phyloP scores from a whole-genome alignment of 2,888 invertebrate species.

The Acutogordius australiensis region DNA sequence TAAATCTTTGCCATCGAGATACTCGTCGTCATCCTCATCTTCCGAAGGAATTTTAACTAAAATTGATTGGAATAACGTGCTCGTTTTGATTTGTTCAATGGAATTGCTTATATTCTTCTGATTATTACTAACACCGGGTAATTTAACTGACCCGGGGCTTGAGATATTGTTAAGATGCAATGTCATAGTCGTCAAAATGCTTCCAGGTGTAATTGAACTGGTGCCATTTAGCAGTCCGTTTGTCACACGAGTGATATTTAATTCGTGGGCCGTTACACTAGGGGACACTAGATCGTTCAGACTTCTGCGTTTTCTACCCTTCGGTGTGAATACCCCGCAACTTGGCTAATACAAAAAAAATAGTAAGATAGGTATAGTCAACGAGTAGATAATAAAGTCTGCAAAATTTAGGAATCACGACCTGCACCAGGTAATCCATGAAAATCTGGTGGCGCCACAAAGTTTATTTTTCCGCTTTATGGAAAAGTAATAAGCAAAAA shows the following conservation, averaged over 20 bases:
- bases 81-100: background rate
- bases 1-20: background rate
- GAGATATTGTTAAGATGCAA: too few species aligned
- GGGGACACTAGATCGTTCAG: background rate
- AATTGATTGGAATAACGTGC: slow-evolving; percentile 2
- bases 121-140: too few species aligned
- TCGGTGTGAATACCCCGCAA: background rate
- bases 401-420: too few species aligned
- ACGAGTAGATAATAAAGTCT: too few species aligned
- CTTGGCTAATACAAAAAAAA: background rate
- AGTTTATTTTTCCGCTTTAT: too few species aligned
- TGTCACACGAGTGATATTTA: background rate
- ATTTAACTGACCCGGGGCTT: too few species aligned
- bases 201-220: background rate
- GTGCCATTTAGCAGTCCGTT: background rate
- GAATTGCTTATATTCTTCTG: background rate
- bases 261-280: background rate
- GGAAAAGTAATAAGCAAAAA: too few species aligned
- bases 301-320: background rate
- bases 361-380: too few species aligned
- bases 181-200: background rate
- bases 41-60: slow-evolving; percentile 4
- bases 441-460: too few species aligned
- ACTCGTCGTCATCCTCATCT: background rate
- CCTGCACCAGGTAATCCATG: too few species aligned